Percentiles rank a stretch among this genome's conserved stretches.
Conservation (phyloP, 2,113 vertebrate species). For the Pagrus major region DNA sequence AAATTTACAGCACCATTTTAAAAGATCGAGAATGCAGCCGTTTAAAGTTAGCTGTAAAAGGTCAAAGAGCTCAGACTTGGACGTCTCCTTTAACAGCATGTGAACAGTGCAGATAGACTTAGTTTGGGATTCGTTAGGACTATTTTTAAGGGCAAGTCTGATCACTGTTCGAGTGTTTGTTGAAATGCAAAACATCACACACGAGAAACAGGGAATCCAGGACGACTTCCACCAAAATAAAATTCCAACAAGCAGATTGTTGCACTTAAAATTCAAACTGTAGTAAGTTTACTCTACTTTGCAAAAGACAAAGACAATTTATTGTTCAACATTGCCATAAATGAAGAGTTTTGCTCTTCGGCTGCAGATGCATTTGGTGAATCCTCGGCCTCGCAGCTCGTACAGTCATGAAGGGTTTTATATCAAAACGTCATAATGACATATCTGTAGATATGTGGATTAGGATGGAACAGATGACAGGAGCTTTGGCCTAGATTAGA, state of each 20-base stretch:
- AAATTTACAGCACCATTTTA: background rate
- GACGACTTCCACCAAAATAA: background rate
- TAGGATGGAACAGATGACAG: conserved; percentile 75
- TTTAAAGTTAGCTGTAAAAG: conserved; percentile 7
- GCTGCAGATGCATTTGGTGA: background rate
- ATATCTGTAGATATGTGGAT: conserved; percentile 74
- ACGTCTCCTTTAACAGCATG: background rate
- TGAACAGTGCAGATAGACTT: background rate
- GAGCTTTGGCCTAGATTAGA: conserved; percentile 75
- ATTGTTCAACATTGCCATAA: background rate
- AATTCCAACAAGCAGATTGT: too few species aligned
- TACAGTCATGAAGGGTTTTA: conserved; percentile 50
- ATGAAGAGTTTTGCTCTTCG: background rate
- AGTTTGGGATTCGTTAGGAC: background rate
- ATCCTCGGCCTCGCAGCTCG: background rate
- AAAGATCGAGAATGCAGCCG: background rate
- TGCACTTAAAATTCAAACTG: background rate
- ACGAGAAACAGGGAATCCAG: background rate
- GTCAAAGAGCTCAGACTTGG: conserved; percentile 3
- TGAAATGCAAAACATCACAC: background rate
- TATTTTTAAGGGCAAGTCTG: background rate
- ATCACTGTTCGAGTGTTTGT: background rate
- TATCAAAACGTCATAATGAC: conserved; percentile 68
- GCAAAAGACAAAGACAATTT: background rate
- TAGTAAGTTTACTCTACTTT: background rate